Evolutionary conservation across 64 coral and sea anemone genomes (phyloP).

Genomic region (Dendrophyllia cribrosa): DNA sequence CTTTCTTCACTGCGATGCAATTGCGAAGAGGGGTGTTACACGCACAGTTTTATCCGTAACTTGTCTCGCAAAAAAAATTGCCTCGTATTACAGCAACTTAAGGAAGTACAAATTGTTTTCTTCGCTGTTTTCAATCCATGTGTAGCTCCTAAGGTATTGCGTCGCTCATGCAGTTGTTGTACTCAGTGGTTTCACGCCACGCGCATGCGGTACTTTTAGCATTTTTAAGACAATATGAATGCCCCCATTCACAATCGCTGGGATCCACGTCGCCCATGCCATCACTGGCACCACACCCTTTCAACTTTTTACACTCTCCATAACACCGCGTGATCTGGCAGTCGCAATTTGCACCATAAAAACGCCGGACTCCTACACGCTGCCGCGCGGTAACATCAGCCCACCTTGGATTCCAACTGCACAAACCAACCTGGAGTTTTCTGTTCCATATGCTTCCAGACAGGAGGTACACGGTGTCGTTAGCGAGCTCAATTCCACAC

Average conservation of each 20-base stretch:
- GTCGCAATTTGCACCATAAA: constrained; percentile 49
- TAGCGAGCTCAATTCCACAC: constrained; percentile 30
- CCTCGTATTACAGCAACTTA: too few relatives aligned
- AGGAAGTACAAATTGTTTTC: too few relatives aligned
- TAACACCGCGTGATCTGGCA: constrained; percentile 52
- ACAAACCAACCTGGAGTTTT: constrained; percentile 15
- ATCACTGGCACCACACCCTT: not conserved
- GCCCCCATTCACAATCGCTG: constrained; percentile 26
- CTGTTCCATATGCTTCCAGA: constrained; percentile 3
- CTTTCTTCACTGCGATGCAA: too few relatives aligned
- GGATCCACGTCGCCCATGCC: not conserved
- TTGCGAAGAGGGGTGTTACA: too few relatives aligned
- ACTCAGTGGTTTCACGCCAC: constrained; percentile 22
- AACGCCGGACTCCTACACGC: constrained; percentile 47
- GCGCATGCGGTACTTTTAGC: constrained; percentile 15
- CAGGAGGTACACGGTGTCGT: constrained; percentile 42
- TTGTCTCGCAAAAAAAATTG: too few relatives aligned
- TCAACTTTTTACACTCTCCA: not conserved
- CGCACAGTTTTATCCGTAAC: too few relatives aligned
- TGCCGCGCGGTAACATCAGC: constrained; percentile 9
- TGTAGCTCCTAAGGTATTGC: not conserved
- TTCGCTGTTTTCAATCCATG: too few relatives aligned
- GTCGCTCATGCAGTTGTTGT: constrained; percentile 1
- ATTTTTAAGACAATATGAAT: constrained; percentile 42
- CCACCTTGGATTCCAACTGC: constrained; percentile 41